Evolutionary conservation across 2,888 invertebrate genomes (phyloP), one percentile per base, ranked within the genome.

Genomic region (Cephus spinipes): DNA sequence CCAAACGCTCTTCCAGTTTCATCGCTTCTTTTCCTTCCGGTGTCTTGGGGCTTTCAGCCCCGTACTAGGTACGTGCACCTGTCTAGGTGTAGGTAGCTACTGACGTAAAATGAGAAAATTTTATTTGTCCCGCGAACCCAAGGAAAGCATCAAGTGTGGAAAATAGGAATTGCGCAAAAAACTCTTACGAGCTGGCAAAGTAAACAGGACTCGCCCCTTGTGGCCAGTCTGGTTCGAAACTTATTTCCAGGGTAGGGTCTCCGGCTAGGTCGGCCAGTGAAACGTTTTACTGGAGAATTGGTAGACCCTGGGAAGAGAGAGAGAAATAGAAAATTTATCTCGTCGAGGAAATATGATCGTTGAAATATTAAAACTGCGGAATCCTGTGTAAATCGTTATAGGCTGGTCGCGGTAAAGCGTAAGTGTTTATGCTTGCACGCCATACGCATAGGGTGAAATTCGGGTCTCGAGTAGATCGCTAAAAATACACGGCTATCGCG

Each of bases 101-200:
- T 71, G 71, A 31, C 81, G 83, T 86, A 87, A 88, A 90, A 88
- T 87, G 85, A 86, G 83, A 86, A 87, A 90, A 89, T 87, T 89
- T 89, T 90, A 90, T 89, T 88, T 87, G 86, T 87, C 85, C 83
- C 81, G 81, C 75, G 83, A 75, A 79, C 75, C 82, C 80, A 78
- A 80, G 85, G 84, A 84, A 86, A 84, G 79, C 85, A 86, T 87
- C 85, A 80, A 81, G 83, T 79, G 84, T 80, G 82, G 83, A 84
- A 87, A 87, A 88, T 87, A 81, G 86, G 82, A 87, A 88, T 86
- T 82, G 86, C 85, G 81, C 80, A 83, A 81, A 81, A 81, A 87
- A 84, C 82, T 84, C 82, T 81, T 83, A 78, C 32, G 71, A 81
- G 79, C 68, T 77, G 78, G 79, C 15, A 76, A 77, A 76, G 80